phyloP scores from a whole-genome alignment of 2,888 invertebrate genomes.

The Trachelus tabidus region DNA sequence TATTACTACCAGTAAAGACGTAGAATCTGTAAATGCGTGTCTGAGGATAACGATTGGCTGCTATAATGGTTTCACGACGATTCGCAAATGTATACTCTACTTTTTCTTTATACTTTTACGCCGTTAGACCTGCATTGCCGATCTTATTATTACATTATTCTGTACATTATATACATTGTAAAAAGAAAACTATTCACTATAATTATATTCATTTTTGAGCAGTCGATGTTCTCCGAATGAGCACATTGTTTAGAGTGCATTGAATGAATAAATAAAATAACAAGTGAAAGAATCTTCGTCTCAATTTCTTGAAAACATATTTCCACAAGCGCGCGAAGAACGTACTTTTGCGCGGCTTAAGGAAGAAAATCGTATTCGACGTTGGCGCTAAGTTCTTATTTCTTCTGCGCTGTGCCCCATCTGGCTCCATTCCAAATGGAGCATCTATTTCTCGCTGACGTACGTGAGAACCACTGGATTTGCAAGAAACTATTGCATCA shows the following conservation, averaged over 20 bases:
- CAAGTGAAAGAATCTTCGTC: too few relatives aligned
- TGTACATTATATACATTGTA: conserved; percentile 58
- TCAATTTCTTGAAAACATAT: too few relatives aligned
- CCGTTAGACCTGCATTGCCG: conserved; percentile 14
- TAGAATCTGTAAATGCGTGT: conserved; percentile 35
- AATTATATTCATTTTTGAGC: conserved; percentile 55
- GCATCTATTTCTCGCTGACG: too few relatives aligned
- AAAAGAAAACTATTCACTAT: conserved; percentile 57
- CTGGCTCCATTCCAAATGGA: too few relatives aligned
- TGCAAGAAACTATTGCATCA: too few relatives aligned
- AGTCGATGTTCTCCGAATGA: conserved; percentile 48
- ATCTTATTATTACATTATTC: conserved; percentile 46
- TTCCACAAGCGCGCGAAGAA: too few relatives aligned
- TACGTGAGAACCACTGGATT: too few relatives aligned
- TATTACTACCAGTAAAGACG: conserved; percentile 20
- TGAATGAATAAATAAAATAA: conserved; percentile 55
- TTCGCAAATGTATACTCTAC: conserved; percentile 47
- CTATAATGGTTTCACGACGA: conserved; percentile 38
- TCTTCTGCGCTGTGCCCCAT: too few relatives aligned
- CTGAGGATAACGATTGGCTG: conserved; percentile 39
- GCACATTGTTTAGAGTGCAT: conserved; percentile 59
- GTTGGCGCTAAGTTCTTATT: too few relatives aligned
- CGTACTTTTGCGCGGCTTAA: too few relatives aligned
- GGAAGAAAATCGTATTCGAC: too few relatives aligned
- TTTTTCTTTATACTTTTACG: conserved; percentile 16